These are phyloP conservation scores for Astreopora myriophthalma DNA, from an alignment of 64 coral and sea anemone genomes.

Conservation along the genomic window DNA sequence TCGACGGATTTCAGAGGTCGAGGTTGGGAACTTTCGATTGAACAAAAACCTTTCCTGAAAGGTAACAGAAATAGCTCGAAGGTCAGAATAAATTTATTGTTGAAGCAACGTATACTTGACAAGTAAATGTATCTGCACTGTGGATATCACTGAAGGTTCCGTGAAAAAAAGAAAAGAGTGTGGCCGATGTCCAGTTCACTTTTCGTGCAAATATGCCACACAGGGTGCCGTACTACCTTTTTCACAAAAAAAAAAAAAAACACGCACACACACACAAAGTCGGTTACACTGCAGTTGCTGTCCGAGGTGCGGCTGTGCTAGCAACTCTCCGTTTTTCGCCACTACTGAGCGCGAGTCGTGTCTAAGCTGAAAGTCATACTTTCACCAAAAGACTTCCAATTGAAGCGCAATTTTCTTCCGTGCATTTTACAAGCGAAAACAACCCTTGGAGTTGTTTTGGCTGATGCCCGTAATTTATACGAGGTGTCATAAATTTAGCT, in stretches of 20 bases:
- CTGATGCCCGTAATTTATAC: background rate
- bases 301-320: no score
- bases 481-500: constrained; percentile 1
- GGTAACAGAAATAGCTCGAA: background rate
- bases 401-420: background rate
- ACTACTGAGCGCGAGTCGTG: background rate
- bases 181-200: background rate
- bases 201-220: background rate
- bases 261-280: no score
- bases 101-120: no score
- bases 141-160: no score
- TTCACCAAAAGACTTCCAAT: background rate
- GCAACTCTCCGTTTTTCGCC: no score
- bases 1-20: no score
- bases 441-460: background rate
- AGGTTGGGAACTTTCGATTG: background rate
- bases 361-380: background rate
- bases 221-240: background rate
- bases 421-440: background rate
- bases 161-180: no score
- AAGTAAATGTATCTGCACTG: no score
- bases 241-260: no score
- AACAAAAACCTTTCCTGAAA: background rate
- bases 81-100: no score
- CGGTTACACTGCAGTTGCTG: no score